Base-by-base conservation (phyloP, 2,888 invertebrate species). In the Agriopis marginaria region DNA sequence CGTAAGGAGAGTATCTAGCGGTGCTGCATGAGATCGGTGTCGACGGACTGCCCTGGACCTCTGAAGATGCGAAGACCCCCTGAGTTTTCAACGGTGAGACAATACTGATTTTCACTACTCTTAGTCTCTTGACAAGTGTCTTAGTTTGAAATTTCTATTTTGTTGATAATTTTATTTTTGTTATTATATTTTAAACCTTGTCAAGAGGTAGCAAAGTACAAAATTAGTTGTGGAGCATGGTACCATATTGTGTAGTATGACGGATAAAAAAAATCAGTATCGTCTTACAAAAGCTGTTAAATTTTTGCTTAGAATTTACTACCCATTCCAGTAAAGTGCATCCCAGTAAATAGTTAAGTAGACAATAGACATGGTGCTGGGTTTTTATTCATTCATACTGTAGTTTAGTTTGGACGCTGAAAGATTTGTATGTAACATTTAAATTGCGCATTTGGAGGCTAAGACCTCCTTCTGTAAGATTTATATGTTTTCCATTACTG, bases 321-420 rank as follows among this genome's bases (percentile, higher is more conserved):
- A 84, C 81, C 86, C 86, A 86, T 84, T 84, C 81, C 84, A 87
- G 86, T 88, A 87, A 86, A 92, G 93, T 93, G 93, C 93, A 93
- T 93, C 93, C 93, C 93, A 92, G 93, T 93, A 87, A 87, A 85
- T 92, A 91, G 89, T 79, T 78, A 82, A 80, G 88, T 92, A 91
- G 91, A 73, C 68, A 69, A 83, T 89, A 91, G 90, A 79, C 76
- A 81, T 86, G 86, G 91, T 91, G 91, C 88, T 89, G 92, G 92
- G 89, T 88, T 88, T 80, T 85, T 66, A 70, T 73, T 70, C 64
- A 70, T 83, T 75, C 74, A 68, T 68, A 70, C 47, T 63, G 76
- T 77, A 77, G 76, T 63, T 73, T 77, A 74, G 77, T 67, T 68
- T 68, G 55, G 53, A 50, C 49, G 64, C 63, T 63, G 63, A 51